Evolutionary conservation across 2,797 vertebrate genomes (phyloP), one percentile per base, ranked within the genome.

Genomic region (Esox lucius): DNA sequence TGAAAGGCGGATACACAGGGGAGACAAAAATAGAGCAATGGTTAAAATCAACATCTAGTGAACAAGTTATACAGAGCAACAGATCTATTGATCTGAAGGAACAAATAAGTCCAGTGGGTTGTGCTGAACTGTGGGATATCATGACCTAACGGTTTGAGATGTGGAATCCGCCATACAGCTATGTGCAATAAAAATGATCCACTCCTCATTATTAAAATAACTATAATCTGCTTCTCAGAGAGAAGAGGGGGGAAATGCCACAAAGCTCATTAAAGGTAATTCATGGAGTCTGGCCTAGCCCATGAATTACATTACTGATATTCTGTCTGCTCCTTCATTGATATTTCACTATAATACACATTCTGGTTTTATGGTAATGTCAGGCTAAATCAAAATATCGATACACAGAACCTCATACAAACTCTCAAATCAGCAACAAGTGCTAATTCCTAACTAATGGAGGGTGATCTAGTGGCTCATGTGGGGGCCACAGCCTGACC

Each of bases 211-310:
- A 87, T 87, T 88, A 83, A 74, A 84, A 84, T 81, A 82, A 83
- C 80, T 79, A 71, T 73, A 81, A 81, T 78, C 79, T 77, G 80
- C 70, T 81, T 69, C 72, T 74, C 49, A 68, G 74, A 74, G 68
- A 62, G 42, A 15, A 42, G 35, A 11, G 49, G 53, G 31, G 69
- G 0, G 51, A 68, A 72, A 71, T 42, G 39, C 73, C 78, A 81
- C 83, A 84, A 85, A 87, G 84, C 85, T 82, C 73, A 71, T 85
- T 88, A 87, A 87, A 85, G 83, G 77, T 84, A 82, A 87, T 87
- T 86, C 87, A 84, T 83, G 83, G 79, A 82, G 83, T 80, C 76
- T 69, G 68, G 79, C 59, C 80, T 68, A 53, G 79, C 86, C 70
- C 78, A 72, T 84, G 81, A 86, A 86, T 87, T 80, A 85, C 85